Evolutionary conservation across 2,888 invertebrate species (phyloP), one percentile per base, ranked within the genome.

Genomic region (Temnothorax ravouxi): DNA sequence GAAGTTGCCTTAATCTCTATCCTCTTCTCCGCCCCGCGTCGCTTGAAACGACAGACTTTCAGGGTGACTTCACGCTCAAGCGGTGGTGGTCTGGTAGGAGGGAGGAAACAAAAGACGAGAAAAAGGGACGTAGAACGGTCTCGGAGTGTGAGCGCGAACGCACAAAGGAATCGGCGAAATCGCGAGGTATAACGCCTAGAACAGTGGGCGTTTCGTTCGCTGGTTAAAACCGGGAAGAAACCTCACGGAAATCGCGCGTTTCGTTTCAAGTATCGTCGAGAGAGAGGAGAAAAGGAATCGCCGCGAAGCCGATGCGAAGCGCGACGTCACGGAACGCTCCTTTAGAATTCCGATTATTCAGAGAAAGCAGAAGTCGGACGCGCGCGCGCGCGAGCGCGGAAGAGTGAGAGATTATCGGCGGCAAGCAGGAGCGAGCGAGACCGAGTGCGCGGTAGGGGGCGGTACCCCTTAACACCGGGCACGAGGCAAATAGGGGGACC

Each of bases 391-490:
- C 29, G 75, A 18, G 52, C 8, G 21, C n/a, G 52, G 41, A 87
- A 86, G 84, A 88, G 85, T 21, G 83, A 82, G 83, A 88, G 25
- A 84, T 71, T 69, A 61, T 25, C 74, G 76, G 25, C 84, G 83
- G 85, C 85, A 84, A 83, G 83, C 77, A 67, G 84, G 41, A 62
- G 76, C 81, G 81, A 84, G 81, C 54, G 72, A 86, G 86, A 88
- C 84, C 87, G 88, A 69, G 9, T 88, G 81, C 92, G 82, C 93
- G 84, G 92, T 92, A 88, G 93, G 92, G 93, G 93, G 92, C 92
- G 91, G 92, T 89, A 90, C 92, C 91, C 90, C 91, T 88, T 92
- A 93, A 93, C 92, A 91, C 91, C 87, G 89, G 92, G 92, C 93
- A 93, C 93, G 93, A 92, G 93, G 91, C 93, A 92, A 89, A 91